These are phyloP conservation scores for Nesoenas mayeri DNA, from an alignment of 2,113 vertebrate species.

Conservation along the genomic window DNA sequence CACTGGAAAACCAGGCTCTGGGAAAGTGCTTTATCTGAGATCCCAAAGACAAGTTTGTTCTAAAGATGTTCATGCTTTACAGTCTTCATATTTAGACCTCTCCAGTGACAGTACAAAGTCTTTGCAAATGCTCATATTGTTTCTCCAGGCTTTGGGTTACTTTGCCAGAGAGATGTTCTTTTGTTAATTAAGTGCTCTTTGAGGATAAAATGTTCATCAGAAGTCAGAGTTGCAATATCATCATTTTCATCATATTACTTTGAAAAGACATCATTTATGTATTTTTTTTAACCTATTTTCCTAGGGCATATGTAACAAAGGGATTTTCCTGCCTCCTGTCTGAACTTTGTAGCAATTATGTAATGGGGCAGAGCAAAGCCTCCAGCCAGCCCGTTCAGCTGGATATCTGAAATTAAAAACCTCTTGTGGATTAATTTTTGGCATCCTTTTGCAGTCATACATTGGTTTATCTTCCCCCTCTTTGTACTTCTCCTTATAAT, in stretches of 20 bases:
- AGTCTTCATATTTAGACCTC: background rate
- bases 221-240: background rate
- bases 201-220: constrained; percentile 46
- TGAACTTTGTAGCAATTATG: background rate
- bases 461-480: background rate
- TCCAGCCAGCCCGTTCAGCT: background rate
- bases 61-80: constrained; percentile 33
- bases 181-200: constrained; percentile 44
- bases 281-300: background rate
- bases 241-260: background rate
- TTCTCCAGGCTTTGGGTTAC: constrained; percentile 20
- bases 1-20: background rate
- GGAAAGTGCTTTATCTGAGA: constrained; percentile 44
- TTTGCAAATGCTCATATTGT: background rate
- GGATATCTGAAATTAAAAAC: constrained; percentile 3
- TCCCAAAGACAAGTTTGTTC: constrained; percentile 53
- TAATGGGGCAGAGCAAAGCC: background rate
- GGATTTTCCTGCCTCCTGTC: background rate
- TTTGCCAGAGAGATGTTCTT: background rate
- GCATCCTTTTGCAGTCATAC: background rate
- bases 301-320: background rate
- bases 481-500: background rate
- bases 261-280: background rate
- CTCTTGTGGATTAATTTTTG: background rate
- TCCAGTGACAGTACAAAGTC: constrained; percentile 10